phyloP scores from a whole-genome alignment of 1,140 invertebrate genomes.

The Tetragnatha versicolor region DNA sequence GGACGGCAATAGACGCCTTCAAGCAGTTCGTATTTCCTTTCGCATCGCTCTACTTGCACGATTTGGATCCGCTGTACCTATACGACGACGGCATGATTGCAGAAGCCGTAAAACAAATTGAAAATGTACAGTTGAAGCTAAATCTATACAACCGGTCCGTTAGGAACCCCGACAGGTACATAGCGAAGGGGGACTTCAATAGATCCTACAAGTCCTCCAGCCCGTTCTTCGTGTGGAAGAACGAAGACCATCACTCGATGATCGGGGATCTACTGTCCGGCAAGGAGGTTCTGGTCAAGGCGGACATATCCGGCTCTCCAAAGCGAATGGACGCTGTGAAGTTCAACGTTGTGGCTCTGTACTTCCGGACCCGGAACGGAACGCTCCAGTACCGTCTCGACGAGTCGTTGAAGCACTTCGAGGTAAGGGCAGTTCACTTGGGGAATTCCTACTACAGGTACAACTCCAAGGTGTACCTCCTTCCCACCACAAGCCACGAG shows the following conservation, averaged over 20 bases:
- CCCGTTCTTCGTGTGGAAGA: constrained; percentile 20
- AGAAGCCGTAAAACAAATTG: not conserved
- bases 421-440: not conserved
- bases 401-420: not conserved
- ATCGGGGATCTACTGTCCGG: not conserved
- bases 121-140: not conserved
- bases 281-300: not conserved
- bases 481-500: not conserved
- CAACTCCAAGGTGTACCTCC: not conserved
- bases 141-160: not conserved
- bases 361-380: not conserved
- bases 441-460: constrained; percentile 25
- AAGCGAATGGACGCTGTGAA: not conserved
- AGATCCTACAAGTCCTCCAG: not conserved
- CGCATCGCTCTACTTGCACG: not conserved
- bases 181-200: not conserved
- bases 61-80: not conserved
- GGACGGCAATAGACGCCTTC: not conserved
- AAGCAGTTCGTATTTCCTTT: constrained; percentile 19
- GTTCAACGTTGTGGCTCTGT: not conserved
- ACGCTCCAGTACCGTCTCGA: not conserved
- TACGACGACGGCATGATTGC: not conserved
- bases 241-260: not conserved
- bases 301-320: not conserved
- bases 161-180: not conserved